phyloP scores from a whole-genome alignment of 2,113 vertebrate genomes.

The Erythrocebus patas region DNA sequence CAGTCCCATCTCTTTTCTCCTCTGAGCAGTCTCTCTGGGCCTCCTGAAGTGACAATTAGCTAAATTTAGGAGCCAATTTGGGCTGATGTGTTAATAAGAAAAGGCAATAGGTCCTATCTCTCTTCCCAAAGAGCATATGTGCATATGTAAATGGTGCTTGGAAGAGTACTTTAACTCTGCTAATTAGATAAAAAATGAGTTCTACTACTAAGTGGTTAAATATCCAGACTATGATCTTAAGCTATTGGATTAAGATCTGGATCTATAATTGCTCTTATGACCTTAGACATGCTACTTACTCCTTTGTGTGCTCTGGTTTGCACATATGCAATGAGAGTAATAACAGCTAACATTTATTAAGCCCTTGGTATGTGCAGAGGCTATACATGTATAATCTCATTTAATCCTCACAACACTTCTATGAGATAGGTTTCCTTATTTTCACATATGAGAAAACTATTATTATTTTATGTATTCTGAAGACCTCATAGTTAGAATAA shows the following conservation, averaged over 20 bases:
- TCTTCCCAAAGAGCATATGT: background rate
- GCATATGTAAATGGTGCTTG: conserved; percentile 25
- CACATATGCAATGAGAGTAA: background rate
- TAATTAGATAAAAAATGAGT: conserved; percentile 21
- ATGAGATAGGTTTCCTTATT: background rate
- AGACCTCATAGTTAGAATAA: conserved; percentile 31
- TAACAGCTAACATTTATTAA: background rate
- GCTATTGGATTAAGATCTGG: background rate
- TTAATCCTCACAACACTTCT: background rate
- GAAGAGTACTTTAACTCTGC: background rate
- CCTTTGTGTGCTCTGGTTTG: background rate
- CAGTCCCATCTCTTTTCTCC: background rate
- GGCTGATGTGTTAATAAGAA: background rate
- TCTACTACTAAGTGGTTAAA: background rate
- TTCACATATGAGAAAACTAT: conserved; percentile 1
- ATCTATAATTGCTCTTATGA: background rate
- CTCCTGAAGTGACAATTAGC: background rate
- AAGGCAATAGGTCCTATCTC: background rate
- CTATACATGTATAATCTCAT: background rate
- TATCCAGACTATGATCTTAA: background rate
- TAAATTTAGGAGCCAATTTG: conserved; percentile 27
- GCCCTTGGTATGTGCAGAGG: background rate
- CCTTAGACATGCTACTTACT: background rate
- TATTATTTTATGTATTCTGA: background rate
- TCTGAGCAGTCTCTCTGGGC: background rate